Base-by-base conservation (phyloP, 2,797 vertebrate species). In the Naso thynnoides region DNA sequence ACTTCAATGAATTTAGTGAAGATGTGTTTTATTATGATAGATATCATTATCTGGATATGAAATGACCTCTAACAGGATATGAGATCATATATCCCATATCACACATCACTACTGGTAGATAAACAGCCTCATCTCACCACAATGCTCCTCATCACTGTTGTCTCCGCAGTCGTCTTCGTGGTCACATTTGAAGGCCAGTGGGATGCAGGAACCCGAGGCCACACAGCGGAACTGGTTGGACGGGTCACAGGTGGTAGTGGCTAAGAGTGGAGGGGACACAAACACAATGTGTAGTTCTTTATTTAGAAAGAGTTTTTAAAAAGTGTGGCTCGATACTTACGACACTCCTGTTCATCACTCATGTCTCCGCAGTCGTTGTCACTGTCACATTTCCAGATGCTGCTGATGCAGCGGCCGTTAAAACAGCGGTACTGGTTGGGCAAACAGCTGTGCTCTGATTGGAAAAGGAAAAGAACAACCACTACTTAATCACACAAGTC, bases 291-390 rank as follows among this genome's bases (percentile, higher is more conserved):
- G 8, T 0, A 0, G n/a, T 33, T 27, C 6, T 41, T 23, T 5
- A 1, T 11, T 24, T 11, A 42, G 6, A 33, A 23, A 10, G 23
- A 4, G 26, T 2, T 55, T 42, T 26, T 31, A 5, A 15, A 33
- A 13, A 18, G n/a, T 3, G 10, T 11, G 7, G 14, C 15, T 21
- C 36, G 41, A 44, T 47, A 95, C 97, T 97, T 76, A 99, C 98
- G 97, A 88, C 98, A 99, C 86, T 97, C 95, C 69, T 91, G 96
- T 84, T 99, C 98, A 0, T 99, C 98, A 0, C 98, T 99, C 96
- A 97, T 98, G 93, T 99, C 98, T 4, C 97, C 98, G 0, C 98
- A 99, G 95, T 99, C 98, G 0, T 99, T 97, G 90, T 99, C 97
- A 0, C 96, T 96, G 91, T 99, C 98, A 3, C 98, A 99, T 85